Conservation (phyloP, 1,140 invertebrate species). For the Meteorus sp. region DNA sequence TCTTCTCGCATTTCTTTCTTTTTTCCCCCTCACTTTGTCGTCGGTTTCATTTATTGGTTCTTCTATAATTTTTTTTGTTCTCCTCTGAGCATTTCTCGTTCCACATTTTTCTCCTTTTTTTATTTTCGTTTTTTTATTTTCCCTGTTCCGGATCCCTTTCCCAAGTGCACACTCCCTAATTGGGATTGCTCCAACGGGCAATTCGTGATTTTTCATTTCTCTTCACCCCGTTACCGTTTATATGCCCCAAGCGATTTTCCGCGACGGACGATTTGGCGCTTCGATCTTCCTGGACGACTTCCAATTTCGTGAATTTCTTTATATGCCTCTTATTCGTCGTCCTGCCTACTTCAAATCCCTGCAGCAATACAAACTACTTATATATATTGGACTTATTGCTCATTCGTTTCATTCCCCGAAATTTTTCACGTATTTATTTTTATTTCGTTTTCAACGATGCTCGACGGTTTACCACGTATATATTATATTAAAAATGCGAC, state of each 20-base stretch:
- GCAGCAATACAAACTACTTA: no score
- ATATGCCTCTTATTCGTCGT: constrained; percentile 4
- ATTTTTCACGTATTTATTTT: constrained; percentile 17
- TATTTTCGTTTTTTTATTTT: background rate
- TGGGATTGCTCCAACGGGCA: constrained; percentile 22
- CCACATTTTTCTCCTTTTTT: background rate
- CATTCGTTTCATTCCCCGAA: background rate
- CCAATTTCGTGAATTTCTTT: constrained; percentile 26
- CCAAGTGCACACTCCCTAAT: constrained; percentile 17
- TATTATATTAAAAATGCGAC: background rate
- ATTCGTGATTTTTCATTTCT: constrained; percentile 23
- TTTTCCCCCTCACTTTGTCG: no score
- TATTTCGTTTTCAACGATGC: constrained; percentile 1
- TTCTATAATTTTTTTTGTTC: no score
- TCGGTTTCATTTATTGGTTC: no score
- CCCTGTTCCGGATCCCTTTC: background rate
- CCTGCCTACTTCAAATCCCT: no score
- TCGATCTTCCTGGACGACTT: constrained; percentile 25
- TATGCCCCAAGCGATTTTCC: constrained; percentile 5
- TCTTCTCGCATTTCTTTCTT: no score
- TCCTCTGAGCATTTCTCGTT: no score
- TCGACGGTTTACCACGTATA: constrained; percentile 2
- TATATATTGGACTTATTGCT: no score
- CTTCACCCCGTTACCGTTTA: background rate
- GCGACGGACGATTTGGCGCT: constrained; percentile 20